Evolutionary conservation across 1,140 invertebrate species (phyloP).

Genomic region (Atopsyche davidsoni): DNA sequence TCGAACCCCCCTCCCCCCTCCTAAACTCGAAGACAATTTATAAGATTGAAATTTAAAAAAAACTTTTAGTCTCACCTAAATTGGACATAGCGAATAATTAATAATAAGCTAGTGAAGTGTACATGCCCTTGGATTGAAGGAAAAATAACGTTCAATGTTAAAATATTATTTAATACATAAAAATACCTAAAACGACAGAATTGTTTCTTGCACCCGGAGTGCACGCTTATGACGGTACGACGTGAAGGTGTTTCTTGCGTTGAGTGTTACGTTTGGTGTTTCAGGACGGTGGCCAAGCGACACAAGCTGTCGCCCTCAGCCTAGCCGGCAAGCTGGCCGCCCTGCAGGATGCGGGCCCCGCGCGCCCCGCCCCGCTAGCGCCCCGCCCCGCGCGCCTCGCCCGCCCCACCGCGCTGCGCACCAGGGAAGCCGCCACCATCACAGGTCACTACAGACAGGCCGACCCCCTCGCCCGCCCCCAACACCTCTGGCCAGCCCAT

Average conservation of each 20-base stretch:
- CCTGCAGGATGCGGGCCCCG: constrained; percentile 49
- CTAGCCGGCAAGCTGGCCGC: constrained; percentile 50
- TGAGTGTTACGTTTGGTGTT: constrained; percentile 1
- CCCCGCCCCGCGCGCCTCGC: constrained; percentile 23
- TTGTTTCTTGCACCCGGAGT: not conserved
- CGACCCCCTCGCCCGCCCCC: too few species aligned
- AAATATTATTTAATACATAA: not conserved
- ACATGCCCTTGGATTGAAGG: not conserved
- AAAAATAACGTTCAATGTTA: not conserved
- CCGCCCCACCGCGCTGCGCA: constrained; percentile 24
- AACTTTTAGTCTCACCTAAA: too few species aligned
- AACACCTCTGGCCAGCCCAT: too few species aligned
- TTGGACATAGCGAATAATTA: too few species aligned
- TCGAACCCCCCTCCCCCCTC: too few species aligned
- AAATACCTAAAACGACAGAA: not conserved
- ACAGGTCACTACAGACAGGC: constrained; percentile 39
- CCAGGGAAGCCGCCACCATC: constrained; percentile 44
- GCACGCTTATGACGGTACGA: too few species aligned
- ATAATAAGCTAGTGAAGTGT: not conserved
- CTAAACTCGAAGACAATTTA: too few species aligned
- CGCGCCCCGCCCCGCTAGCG: constrained; percentile 46
- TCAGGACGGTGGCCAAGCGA: constrained; percentile 26
- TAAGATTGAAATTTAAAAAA: too few species aligned
- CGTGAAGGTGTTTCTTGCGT: too few species aligned
- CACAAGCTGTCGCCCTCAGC: constrained; percentile 30